phyloP scores from a whole-genome alignment of 2,113 vertebrate species.

The Gallinago paraguaiae region DNA sequence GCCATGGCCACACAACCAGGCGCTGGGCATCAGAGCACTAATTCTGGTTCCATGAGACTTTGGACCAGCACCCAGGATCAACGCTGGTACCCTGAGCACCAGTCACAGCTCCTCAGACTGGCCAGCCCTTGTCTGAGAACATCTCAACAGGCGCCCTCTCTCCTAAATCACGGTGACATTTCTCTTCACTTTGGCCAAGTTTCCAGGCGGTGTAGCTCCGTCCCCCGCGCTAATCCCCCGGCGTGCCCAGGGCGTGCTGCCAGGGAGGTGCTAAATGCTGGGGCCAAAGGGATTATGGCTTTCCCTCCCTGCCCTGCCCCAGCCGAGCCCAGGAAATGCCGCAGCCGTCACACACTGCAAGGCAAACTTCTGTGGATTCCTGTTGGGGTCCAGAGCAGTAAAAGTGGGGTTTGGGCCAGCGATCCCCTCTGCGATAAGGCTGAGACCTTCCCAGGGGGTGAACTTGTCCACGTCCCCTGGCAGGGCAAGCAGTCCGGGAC shows the following conservation, averaged over 20 bases:
- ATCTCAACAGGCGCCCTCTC: not conserved
- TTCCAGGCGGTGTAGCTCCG: not conserved
- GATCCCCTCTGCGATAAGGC: not conserved
- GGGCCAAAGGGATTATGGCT: not conserved
- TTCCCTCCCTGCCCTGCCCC: not conserved
- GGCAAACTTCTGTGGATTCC: not conserved
- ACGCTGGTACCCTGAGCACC: not conserved
- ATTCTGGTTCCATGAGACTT: not conserved
- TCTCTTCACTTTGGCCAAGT: not conserved
- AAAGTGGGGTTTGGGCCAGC: not conserved
- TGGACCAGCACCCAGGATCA: not conserved
- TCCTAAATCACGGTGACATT: not conserved
- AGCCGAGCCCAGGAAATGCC: not conserved
- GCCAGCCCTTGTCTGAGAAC: not conserved
- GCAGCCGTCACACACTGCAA: not conserved
- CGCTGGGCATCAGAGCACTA: not conserved
- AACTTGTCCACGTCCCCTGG: not conserved
- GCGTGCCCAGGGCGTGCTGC: not conserved
- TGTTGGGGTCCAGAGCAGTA: not conserved
- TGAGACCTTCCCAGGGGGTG: not conserved
- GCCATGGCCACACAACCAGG: fast-evolving
- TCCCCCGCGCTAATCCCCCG: not conserved
- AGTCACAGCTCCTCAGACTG: not conserved
- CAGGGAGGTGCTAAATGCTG: not conserved
- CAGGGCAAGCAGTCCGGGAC: not conserved